Evolutionary conservation across 23 tunicate species (phyloP).

Genomic region (Ciona savignyi): DNA sequence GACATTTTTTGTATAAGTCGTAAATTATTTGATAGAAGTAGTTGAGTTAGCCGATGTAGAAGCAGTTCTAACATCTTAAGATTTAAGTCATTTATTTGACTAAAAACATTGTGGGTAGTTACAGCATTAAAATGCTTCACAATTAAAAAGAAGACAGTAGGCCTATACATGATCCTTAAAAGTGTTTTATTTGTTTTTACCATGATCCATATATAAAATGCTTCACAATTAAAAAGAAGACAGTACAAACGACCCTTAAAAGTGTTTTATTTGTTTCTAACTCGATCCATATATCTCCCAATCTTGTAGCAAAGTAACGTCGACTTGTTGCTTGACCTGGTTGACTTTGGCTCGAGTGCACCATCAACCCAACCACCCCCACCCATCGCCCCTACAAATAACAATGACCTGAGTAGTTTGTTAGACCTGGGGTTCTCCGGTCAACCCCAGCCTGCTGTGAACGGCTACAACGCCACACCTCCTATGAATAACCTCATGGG

Average conservation of each 20-base stretch:
- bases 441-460: constrained; percentile 8
- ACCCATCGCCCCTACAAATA: not conserved
- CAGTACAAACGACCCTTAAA: no score
- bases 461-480: constrained; percentile 5
- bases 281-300: not conserved
- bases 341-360: constrained; percentile 41
- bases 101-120: no score
- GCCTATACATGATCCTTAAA: no score
- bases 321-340: constrained; percentile 71
- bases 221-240: not conserved
- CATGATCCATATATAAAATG: not conserved
- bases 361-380: constrained; percentile 13
- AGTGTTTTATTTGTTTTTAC: not conserved
- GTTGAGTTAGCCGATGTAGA: no score
- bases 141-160: no score
- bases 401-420: constrained; percentile 19
- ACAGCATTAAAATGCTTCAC: no score
- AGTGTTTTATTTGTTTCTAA: no score
- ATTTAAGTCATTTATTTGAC: no score
- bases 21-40: no score
- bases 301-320: constrained; percentile 51
- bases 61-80: no score
- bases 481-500: not conserved
- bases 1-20: no score
- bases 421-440: constrained; percentile 17